Conservation (phyloP, 2,888 invertebrate genomes). For the Eupeodes latifasciatus region DNA sequence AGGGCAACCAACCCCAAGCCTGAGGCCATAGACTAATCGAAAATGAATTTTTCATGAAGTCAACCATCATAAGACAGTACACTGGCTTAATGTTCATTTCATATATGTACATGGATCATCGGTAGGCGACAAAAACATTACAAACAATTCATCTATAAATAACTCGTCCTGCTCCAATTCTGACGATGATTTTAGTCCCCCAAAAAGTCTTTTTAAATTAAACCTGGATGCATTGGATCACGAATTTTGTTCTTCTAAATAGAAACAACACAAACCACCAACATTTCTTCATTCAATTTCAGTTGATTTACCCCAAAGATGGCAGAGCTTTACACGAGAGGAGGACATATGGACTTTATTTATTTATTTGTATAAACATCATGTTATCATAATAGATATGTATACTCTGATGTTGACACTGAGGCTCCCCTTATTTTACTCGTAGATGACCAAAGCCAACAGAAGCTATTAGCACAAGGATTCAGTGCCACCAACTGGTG, state of each 20-base stretch:
- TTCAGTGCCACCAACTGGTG: conserved; percentile 19
- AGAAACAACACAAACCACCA: not conserved
- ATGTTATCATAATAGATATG: not conserved
- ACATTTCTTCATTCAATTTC: conserved; percentile 28
- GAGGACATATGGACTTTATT: conserved; percentile 50
- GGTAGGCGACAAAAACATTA: conserved; percentile 41
- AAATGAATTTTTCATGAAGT: conserved; percentile 75
- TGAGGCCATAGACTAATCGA: conserved; percentile 71
- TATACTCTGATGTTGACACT: not conserved
- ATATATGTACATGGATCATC: not conserved
- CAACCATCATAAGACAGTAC: conserved; percentile 46
- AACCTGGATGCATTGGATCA: conserved; percentile 17
- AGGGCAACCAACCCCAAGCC: conserved; percentile 46
- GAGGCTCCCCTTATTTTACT: not conserved
- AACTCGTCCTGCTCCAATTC: not conserved
- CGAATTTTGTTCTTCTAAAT: conserved; percentile 27
- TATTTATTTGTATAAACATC: conserved; percentile 58
- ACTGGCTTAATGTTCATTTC: not conserved
- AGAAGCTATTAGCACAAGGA: conserved; percentile 40
- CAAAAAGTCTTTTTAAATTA: conserved; percentile 49
- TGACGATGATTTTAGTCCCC: not conserved
- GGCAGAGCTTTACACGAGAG: not conserved
- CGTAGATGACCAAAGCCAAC: conserved; percentile 24
- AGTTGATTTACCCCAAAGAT: not conserved
- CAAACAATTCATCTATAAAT: not conserved